phyloP scores from a whole-genome alignment of 1,140 invertebrate species.

The Trypoxylus dichotomus region DNA sequence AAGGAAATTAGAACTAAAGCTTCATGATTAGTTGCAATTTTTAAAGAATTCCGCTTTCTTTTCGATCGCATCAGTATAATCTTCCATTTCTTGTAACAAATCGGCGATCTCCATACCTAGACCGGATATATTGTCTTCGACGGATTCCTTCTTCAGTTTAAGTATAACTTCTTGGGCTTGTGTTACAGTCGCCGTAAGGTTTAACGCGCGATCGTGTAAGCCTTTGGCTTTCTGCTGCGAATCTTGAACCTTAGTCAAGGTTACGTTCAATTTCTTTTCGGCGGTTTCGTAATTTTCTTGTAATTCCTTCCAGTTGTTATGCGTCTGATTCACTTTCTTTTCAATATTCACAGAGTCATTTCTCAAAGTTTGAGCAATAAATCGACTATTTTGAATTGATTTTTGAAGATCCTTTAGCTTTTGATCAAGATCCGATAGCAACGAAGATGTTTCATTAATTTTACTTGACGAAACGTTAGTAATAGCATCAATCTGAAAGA shows the following conservation, averaged over 20 bases:
- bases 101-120: slow-evolving; percentile 50
- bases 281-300: slow-evolving; percentile 44
- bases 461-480: slow-evolving; percentile 43
- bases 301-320: slow-evolving; percentile 40
- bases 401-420: slow-evolving; percentile 44
- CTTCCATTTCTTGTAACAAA: slow-evolving; percentile 51
- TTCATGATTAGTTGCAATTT: slow-evolving; percentile 39
- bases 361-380: slow-evolving; percentile 46
- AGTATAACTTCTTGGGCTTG: slow-evolving; percentile 44
- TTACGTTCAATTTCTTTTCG: slow-evolving; percentile 39
- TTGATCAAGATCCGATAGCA: slow-evolving; percentile 43
- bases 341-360: slow-evolving; percentile 46
- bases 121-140: slow-evolving; percentile 46
- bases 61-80: slow-evolving; percentile 41
- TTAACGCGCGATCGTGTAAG: slow-evolving; percentile 45
- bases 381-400: slow-evolving; percentile 47
- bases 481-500: slow-evolving; percentile 45
- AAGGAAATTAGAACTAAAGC: neutral
- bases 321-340: slow-evolving; percentile 43
- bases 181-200: slow-evolving; percentile 45
- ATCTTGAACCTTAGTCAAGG: slow-evolving; percentile 44
- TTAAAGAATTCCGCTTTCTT: slow-evolving; percentile 46
- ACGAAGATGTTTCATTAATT: slow-evolving; percentile 39
- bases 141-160: slow-evolving; percentile 51
- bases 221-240: slow-evolving; percentile 45